A percentile compares a stretch with the other conserved stretches of the same genome.
phyloP scores from a whole-genome alignment of 1,140 invertebrate species.

The Drosophila littoralis region DNA sequence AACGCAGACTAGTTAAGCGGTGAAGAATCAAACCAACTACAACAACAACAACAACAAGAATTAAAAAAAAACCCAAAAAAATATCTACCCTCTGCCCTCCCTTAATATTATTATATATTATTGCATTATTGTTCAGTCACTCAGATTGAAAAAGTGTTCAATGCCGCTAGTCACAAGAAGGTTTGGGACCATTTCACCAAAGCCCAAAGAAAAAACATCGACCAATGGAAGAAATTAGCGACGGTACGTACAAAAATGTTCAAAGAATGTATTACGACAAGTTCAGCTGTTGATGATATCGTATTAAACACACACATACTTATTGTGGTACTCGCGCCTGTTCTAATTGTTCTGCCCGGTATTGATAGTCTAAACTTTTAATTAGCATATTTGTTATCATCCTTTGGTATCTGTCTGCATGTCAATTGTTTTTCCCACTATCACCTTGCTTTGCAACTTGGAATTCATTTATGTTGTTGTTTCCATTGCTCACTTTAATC shows the following conservation, averaged over 20 bases:
- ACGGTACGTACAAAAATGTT: constrained; percentile 91
- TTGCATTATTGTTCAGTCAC: constrained; percentile 90
- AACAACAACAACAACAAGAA: constrained; percentile 38
- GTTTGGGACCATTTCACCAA: constrained; percentile 99
- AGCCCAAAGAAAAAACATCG: constrained; percentile 98
- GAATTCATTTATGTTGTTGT: constrained; percentile 29
- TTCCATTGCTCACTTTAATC: constrained; percentile 32
- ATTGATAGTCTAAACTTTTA: constrained; percentile 35
- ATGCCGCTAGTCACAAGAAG: constrained; percentile 97
- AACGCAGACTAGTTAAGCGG: constrained; percentile 53
- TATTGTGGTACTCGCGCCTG: constrained; percentile 27
- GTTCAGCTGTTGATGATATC: constrained; percentile 38
- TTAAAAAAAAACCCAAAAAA: constrained; percentile 62
- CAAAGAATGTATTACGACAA: constrained; percentile 66
- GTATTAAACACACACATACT: constrained; percentile 30
- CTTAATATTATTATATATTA: constrained; percentile 84
- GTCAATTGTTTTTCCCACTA: constrained; percentile 12
- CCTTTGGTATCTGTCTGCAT: constrained; percentile 50
- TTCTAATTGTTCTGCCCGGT: constrained; percentile 24
- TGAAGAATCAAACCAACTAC: constrained; percentile 57
- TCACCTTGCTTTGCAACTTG: constrained; percentile 10
- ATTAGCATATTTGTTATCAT: constrained; percentile 31
- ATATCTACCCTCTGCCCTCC: constrained; percentile 79
- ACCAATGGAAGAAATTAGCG: constrained; percentile 98
- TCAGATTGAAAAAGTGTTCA: constrained; percentile 98